Conservation (phyloP, 2,797 vertebrate species). For the Macropodus opercularis region DNA sequence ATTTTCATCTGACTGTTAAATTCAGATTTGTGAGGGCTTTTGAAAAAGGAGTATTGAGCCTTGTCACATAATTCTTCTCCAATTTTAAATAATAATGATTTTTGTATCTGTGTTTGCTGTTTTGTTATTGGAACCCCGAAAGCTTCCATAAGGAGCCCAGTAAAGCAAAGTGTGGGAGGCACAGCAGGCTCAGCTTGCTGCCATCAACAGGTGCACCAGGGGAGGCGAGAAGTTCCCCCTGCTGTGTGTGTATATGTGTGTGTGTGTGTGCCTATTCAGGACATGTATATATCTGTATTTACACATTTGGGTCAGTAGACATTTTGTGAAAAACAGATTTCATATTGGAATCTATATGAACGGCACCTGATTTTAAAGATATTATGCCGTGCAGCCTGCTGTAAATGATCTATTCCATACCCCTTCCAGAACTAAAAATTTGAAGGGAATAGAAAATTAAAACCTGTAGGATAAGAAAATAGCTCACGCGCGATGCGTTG, state of each 20-base stretch:
- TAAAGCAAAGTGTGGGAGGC: conserved; percentile 38
- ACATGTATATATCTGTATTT: conserved; percentile 2
- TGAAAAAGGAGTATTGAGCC: too few relatives aligned
- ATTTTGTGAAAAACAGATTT: background rate
- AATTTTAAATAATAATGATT: too few relatives aligned
- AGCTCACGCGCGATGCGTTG: background rate
- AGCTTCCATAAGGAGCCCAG: too few relatives aligned
- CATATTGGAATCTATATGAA: background rate
- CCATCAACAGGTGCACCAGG: conserved; percentile 60
- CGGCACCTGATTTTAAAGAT: too few relatives aligned
- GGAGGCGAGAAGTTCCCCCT: conserved; percentile 40
- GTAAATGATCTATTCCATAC: background rate
- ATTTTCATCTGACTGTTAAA: too few relatives aligned
- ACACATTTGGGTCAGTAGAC: background rate
- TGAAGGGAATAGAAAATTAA: background rate
- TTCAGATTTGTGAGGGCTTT: too few relatives aligned
- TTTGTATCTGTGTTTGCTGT: too few relatives aligned
- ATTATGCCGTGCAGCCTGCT: too few relatives aligned
- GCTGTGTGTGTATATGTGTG: conserved; percentile 24
- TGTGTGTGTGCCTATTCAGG: background rate
- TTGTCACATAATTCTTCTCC: too few relatives aligned
- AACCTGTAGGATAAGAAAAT: conserved; percentile 11
- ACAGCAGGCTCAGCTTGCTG: conserved; percentile 46
- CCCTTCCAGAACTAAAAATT: background rate
- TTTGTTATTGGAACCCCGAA: too few relatives aligned